Conservation (phyloP, 2,797 vertebrate species). For the Sylvilagus floridanus region DNA sequence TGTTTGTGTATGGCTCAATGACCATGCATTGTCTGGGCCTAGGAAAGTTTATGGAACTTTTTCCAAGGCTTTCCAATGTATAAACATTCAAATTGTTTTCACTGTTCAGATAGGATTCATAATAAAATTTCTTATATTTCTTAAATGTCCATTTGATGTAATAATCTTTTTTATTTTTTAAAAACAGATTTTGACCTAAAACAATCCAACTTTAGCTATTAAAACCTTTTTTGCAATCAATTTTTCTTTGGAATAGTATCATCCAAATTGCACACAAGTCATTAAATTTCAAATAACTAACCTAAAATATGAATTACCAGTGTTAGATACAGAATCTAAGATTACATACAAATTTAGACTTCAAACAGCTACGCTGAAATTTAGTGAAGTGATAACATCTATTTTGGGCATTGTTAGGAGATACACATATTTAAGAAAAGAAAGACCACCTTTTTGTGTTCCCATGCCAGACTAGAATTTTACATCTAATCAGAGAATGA, state of each 20-base stretch:
- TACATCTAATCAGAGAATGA: conserved; percentile 6
- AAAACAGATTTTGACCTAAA: background rate
- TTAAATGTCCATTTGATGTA: conserved; percentile 38
- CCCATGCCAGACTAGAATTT: conserved; percentile 30
- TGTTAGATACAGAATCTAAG: conserved; percentile 48
- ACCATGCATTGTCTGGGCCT: background rate
- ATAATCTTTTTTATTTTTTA: background rate
- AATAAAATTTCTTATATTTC: conserved; percentile 34
- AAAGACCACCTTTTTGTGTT: conserved; percentile 41
- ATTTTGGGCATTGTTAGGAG: conserved; percentile 33
- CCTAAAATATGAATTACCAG: conserved; percentile 48
- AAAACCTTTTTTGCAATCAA: conserved; percentile 39
- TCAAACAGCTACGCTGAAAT: background rate
- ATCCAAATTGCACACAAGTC: conserved; percentile 33
- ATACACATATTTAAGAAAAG: background rate
- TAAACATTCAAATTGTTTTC: background rate
- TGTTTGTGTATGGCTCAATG: background rate
- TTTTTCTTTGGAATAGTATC: conserved; percentile 27
- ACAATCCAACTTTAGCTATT: conserved; percentile 16
- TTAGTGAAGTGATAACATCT: conserved; percentile 36
- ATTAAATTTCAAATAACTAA: conserved; percentile 49
- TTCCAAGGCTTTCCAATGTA: conserved; percentile 8
- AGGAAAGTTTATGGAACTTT: conserved; percentile 22
- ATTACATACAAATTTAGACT: conserved; percentile 5
- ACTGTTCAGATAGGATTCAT: background rate